A percentile compares a stretch with the other conserved stretches of the same genome.
phyloP scores from a whole-genome alignment of 92 coral and sea anemone genomes.

The Parazoanthus swiftii region DNA sequence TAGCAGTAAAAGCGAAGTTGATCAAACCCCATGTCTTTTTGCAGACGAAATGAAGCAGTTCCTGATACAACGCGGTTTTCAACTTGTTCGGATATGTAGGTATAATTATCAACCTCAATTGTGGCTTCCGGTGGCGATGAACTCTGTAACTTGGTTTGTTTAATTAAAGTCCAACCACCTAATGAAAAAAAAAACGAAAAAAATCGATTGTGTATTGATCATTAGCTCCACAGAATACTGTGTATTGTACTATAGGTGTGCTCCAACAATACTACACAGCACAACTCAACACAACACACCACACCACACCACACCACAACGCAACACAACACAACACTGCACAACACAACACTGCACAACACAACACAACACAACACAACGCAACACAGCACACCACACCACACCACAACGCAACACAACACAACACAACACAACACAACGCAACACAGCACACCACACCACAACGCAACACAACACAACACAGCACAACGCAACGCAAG shows the following conservation, averaged over 20 bases:
- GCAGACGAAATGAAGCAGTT: background rate
- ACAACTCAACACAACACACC: background rate
- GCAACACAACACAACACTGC: too few species aligned
- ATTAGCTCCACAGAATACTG: too few species aligned
- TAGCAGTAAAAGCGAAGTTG: conserved; percentile 34
- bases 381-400: too few species aligned
- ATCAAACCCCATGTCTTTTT: conserved; percentile 17
- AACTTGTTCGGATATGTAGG: background rate
- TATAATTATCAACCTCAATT: background rate
- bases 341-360: too few species aligned
- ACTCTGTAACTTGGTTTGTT: background rate
- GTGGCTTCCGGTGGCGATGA: background rate
- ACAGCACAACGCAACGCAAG: too few species aligned
- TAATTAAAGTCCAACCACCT: conserved; percentile 39
- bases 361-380: too few species aligned
- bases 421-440: too few species aligned
- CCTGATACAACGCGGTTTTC: background rate
- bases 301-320: too few species aligned
- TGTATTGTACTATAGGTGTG: background rate
- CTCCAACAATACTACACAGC: background rate
- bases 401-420: too few species aligned
- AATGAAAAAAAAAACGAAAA: background rate
- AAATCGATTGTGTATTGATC: background rate
- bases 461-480: too few species aligned
- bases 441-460: too few species aligned